Base-by-base conservation (phyloP, 2,797 vertebrate species). In the Kryptopterus vitreolus region DNA sequence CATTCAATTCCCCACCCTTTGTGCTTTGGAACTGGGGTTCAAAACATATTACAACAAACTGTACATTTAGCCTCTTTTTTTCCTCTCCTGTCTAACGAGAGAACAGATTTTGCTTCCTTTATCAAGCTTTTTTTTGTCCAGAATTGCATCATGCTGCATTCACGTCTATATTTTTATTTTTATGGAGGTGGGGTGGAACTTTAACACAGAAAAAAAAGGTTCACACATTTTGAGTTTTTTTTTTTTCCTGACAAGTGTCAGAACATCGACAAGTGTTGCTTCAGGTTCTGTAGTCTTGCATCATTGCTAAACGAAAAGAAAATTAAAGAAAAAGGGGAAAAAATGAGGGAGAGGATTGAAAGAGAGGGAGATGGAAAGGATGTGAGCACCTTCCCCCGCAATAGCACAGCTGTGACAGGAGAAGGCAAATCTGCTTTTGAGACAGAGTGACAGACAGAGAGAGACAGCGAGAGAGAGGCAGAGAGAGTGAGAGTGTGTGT, bases 71-170 rank as follows among this genome's bases (percentile, higher is more conserved):
- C 31, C 31, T 57, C 10, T 33, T 33, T 62, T 62, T 91, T 90
- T 91, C 90, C 92, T 93, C 73, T 63, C 66, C 24, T 89, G 57
- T 89, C 89, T 89, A 90, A 91, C 91, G 89, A 77, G 61, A 87
- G 77, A 69, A 61, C 72, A 80, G 79, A 86, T 87, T 61, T 85
- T 89, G 89, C 90, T 74, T 50, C 70, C 55, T 24, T 74, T 83
- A 91, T 90, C 92, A 90, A 92, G 57, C 71, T 53, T 68, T 71
- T 72, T 65, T 86, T 80, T 66, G 91, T 92, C 92, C 91, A 81
- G 92, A 93, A 93, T 93, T 94, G 92, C 93, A 94, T 94, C 92
- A 94, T 92, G 92, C 91, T 92, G 76, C 78, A 77, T 81, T 85
- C 78, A 63, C 92, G 91, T 91, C 91, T 81, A 88, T 92, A 92